Evolutionary conservation across 1,140 invertebrate species (phyloP), one percentile per base, ranked within the genome.

Genomic region (Telenomus remus): DNA sequence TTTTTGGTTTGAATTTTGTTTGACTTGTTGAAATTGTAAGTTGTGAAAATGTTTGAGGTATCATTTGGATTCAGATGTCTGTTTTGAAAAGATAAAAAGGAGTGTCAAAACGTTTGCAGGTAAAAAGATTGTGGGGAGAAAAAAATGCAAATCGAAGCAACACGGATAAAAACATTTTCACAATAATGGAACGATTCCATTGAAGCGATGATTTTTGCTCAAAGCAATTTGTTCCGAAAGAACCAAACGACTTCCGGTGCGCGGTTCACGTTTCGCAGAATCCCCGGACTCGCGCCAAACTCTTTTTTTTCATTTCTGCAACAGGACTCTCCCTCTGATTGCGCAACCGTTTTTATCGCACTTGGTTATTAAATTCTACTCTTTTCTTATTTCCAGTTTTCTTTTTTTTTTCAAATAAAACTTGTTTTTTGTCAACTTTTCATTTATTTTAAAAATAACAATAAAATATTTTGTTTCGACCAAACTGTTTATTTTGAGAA

Each of bases 211-310:
- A 79, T 76, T 79, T 79, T 76, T 77, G 65, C 66, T 79, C 63
- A 69, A 73, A 75, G 76, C 76, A 73, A 79, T 79, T 79, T 74
- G 76, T 79, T 79, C 72, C 76, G 59, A 75, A 69, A 72, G 72
- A 75, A 75, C 76, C 55, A 72, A 75, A 75, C 57, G 66, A 72
- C 72, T 76, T 79, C 71, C 76, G 76, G 76, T 76, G 76, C 72
- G 72, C 76, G 76, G 72, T 74, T 75, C 76, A 75, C 53, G 76
- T 71, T 79, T 79, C 76, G 71, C 61, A 73, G 76, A 79, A 79
- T 74, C 55, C 34, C 76, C 65, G 76, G 70, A 74, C 70, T 78
- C 70, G 70, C 76, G 70, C 76, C 70, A 70, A 73, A 73, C 59
- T 78, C 73, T 78, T n/a, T n/a, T n/a, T n/a, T n/a, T n/a, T n/a